These are phyloP conservation scores for Rhodeus uyekii DNA, from an alignment of 2,797 vertebrate genomes.

Conservation along the genomic window DNA sequence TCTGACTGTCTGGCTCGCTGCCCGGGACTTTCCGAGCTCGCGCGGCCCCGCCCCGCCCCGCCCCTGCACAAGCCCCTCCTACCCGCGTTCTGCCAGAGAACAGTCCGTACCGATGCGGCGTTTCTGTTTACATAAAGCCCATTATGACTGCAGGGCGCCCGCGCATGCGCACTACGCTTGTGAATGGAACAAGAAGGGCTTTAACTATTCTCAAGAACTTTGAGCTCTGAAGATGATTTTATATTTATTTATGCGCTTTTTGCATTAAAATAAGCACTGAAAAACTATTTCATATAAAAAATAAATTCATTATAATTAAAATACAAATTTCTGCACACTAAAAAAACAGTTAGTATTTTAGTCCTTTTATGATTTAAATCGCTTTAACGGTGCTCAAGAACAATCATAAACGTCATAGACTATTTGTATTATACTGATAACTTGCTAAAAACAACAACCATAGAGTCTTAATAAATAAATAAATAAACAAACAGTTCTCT, in stretches of 20 bases:
- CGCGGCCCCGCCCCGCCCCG: conserved; percentile 52
- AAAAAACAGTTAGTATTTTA: neutral
- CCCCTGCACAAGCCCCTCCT: no score
- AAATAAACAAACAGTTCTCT: neutral
- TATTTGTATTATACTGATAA: neutral
- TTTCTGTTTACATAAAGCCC: conserved; percentile 72
- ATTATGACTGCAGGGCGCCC: conserved; percentile 42
- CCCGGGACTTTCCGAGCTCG: conserved; percentile 87
- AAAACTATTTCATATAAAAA: neutral
- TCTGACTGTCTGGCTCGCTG: conserved; percentile 82
- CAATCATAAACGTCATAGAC: neutral
- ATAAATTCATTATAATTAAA: neutral
- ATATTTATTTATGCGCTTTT: neutral
- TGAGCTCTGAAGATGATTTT: no score
- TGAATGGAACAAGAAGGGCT: neutral
- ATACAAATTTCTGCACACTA: neutral
- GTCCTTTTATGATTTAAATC: neutral
- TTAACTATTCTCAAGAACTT: neutral
- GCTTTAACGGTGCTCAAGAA: neutral
- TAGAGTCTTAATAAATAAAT: neutral
- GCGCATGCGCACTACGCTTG: conserved; percentile 21
- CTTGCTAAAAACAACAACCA: neutral
- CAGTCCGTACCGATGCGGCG: conserved; percentile 66
- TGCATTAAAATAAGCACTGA: neutral
- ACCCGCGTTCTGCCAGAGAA: no score